Evolutionary conservation across 2,797 vertebrate genomes (phyloP).

Genomic region (Gallinago stenura): DNA sequence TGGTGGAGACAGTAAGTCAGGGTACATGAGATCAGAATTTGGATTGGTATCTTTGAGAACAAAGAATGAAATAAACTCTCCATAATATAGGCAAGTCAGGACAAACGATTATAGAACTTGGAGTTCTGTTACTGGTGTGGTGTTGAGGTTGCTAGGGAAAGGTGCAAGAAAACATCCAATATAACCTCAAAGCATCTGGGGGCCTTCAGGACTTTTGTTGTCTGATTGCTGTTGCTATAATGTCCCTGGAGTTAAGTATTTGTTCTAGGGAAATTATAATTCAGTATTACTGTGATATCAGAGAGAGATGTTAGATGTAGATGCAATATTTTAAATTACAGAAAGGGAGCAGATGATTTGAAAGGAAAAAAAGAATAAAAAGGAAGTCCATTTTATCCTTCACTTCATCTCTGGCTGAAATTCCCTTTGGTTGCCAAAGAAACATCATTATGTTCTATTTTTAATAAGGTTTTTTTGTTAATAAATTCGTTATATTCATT

Average conservation of each 20-base stretch:
- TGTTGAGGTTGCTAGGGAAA: constrained; percentile 53
- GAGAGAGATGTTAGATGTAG: not conserved
- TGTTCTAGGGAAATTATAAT: not conserved
- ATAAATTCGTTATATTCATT: not conserved
- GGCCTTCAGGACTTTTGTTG: not conserved
- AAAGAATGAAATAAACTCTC: not conserved
- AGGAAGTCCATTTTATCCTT: not conserved
- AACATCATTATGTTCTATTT: not conserved
- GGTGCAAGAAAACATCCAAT: not conserved
- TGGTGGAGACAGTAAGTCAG: not conserved
- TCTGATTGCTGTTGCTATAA: not conserved
- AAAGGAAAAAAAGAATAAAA: not conserved
- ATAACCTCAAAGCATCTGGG: not conserved
- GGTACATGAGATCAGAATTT: constrained; percentile 48
- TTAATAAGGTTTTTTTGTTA: not conserved
- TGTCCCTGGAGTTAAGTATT: not conserved
- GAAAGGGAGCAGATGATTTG: not conserved
- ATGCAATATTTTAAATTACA: not conserved
- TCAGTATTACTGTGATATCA: not conserved
- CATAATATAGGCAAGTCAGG: not conserved
- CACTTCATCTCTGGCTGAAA: not conserved
- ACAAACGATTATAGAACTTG: not conserved
- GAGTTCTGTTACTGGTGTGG: not conserved
- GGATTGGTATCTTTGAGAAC: constrained; percentile 10
- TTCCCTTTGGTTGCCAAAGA: not conserved